These are phyloP conservation scores for Tribolium freemani DNA, from an alignment of 2,888 invertebrate genomes.

Conservation along the genomic window DNA sequence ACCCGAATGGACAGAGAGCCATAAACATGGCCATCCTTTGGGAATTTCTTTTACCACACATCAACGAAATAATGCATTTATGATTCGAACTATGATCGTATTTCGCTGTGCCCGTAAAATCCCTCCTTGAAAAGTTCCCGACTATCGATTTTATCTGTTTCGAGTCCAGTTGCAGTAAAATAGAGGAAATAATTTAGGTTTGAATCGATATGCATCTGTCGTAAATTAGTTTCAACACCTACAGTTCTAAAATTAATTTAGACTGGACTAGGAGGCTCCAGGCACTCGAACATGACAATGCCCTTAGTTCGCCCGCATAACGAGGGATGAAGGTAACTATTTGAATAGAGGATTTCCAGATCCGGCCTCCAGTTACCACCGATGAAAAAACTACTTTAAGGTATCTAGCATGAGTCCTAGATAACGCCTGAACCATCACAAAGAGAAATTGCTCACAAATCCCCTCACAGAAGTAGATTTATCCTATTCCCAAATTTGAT, in stretches of 20 bases:
- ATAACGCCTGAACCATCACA: constrained; percentile 2
- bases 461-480: not conserved
- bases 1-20: not conserved
- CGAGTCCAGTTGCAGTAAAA: no score
- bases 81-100: not conserved
- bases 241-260: constrained; percentile 3
- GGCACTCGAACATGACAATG: constrained; percentile 12
- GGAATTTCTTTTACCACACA: not conserved
- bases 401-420: constrained; percentile 9
- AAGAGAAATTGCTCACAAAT: constrained; percentile 1
- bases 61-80: not conserved
- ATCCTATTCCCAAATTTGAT: not conserved
- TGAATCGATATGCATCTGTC: not conserved
- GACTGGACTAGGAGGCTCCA: not conserved
- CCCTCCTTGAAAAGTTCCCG: not conserved
- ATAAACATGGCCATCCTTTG: not conserved
- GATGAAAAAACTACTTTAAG: constrained; percentile 22
- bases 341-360: constrained; percentile 21
- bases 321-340: constrained; percentile 23
- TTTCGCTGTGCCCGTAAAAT: not conserved
- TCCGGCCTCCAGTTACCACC: constrained; percentile 1
- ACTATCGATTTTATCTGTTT: not conserved
- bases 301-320: constrained; percentile 18
- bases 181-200: not conserved
- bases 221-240: constrained; percentile 7